Conservation (phyloP, 2,888 invertebrate species). For the Drosophila merina region DNA sequence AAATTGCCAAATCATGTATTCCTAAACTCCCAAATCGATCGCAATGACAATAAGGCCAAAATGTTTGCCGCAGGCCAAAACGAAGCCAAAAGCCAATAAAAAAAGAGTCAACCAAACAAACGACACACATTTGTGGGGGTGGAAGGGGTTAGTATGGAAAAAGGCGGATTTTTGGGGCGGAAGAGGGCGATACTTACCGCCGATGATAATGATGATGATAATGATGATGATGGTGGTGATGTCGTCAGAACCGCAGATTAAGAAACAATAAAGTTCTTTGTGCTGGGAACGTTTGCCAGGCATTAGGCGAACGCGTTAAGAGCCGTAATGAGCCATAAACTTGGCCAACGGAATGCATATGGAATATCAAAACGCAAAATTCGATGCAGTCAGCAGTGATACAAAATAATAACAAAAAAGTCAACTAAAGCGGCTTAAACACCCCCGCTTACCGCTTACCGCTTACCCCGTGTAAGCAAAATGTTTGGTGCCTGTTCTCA, state of each 20-base stretch:
- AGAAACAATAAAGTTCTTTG: constrained; percentile 54
- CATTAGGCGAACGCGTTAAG: constrained; percentile 61
- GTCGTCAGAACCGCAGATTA: constrained; percentile 58
- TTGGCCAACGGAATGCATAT: constrained; percentile 58
- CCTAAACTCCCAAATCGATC: constrained; percentile 28
- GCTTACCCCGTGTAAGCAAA: background rate
- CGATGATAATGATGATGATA: constrained; percentile 1
- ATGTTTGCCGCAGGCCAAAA: constrained; percentile 24
- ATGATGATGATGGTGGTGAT: constrained; percentile 36
- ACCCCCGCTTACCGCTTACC: background rate
- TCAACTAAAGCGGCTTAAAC: constrained; percentile 24
- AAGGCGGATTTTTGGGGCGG: constrained; percentile 21
- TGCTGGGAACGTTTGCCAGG: constrained; percentile 31
- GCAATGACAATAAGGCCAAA: constrained; percentile 20
- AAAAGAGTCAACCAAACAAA: constrained; percentile 13
- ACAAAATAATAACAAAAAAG: constrained; percentile 6
- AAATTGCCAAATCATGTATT: constrained; percentile 38
- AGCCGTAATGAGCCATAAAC: constrained; percentile 63
- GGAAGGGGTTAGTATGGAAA: constrained; percentile 13
- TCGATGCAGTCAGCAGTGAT: constrained; percentile 39
- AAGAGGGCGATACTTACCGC: constrained; percentile 7
- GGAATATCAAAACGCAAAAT: constrained; percentile 62
- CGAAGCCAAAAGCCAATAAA: constrained; percentile 20
- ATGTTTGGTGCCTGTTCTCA: constrained; percentile 28
- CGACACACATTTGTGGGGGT: constrained; percentile 12